A percentile compares a stretch with the other conserved stretches of the same genome.
These are phyloP conservation scores for Agrotis segetum DNA, from an alignment of 2,888 invertebrate genomes.

Conservation along the genomic window DNA sequence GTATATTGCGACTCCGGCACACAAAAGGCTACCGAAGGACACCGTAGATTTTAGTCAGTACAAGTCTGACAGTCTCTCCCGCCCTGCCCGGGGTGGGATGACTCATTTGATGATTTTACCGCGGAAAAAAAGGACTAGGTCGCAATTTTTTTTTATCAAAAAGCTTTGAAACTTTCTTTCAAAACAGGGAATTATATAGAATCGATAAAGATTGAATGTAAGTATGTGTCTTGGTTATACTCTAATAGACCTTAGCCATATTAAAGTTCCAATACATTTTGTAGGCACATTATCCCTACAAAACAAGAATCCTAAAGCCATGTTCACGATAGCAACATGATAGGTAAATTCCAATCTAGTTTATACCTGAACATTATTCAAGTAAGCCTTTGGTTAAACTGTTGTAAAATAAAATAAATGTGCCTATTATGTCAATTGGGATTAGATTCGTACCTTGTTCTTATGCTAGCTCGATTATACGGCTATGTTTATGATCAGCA, in stretches of 20 bases:
- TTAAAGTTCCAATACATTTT: constrained; percentile 4
- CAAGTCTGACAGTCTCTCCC: too few relatives aligned
- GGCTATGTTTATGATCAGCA: constrained; percentile 9
- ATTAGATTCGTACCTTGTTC: not conserved
- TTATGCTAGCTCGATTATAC: constrained; percentile 7
- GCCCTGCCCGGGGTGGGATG: too few relatives aligned
- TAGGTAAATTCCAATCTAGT: not conserved
- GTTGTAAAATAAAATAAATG: constrained; percentile 6
- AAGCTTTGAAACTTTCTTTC: not conserved
- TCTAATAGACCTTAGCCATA: not conserved
- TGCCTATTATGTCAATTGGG: constrained; percentile 23
- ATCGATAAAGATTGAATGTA: not conserved
- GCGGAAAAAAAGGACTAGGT: too few relatives aligned
- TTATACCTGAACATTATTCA: constrained; percentile 10
- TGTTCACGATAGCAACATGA: constrained; percentile 3
- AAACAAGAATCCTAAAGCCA: not conserved
- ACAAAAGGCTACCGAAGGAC: too few relatives aligned
- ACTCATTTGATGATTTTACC: too few relatives aligned
- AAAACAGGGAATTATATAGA: not conserved
- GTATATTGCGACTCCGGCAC: too few relatives aligned
- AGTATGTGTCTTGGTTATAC: not conserved
- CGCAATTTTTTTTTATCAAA: not conserved
- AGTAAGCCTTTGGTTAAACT: constrained; percentile 7
- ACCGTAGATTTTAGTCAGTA: too few relatives aligned
- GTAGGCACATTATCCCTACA: not conserved